Base-by-base conservation (phyloP, 2,797 vertebrate genomes). In the Remorina albescens region DNA sequence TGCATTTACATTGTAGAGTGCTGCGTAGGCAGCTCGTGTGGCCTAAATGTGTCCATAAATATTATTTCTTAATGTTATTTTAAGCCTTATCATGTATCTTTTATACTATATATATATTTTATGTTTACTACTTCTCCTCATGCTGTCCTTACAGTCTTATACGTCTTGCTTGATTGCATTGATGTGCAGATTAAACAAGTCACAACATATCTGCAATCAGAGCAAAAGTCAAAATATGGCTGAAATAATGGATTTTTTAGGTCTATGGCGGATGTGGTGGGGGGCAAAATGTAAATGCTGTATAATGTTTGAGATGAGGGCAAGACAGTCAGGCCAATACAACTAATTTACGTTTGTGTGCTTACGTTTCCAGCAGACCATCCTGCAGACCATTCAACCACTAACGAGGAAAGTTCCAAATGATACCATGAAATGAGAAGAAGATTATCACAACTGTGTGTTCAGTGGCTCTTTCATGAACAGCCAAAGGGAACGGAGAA, bases 41-140 rank as follows among this genome's bases (percentile, higher is more conserved):
- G 83, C 94, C 94, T 93, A 92, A 94, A 95, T 94, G 94, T 88
- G 93, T 95, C 93, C 86, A 90, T 87, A 90, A 90, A 91, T 82
- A 88, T 92, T 83, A 87, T 76, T 86, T 83, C 81, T 67, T 71
- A 42, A 72, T 68, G 83, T 82, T 86, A 86, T 91, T 91, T 89
- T 84, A 87, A 83, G 68, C 61, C 39, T 67, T 78, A 81, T 85
- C 78, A 12, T 77, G 62, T 65, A 86, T 87, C 73, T 77, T 69
- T 66, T 23, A 49, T 49, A 32, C 44, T 71, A 49, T 57, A 74
- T 57, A 74, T 73, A 67, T 56, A 50, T 69, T 62, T 70, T 41
- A 49, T 63, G 32, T 74, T 85, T 85, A 57, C 66, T 32, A 28
- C 74, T 73, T 59, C 50, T 76, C 64, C 4, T 89, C 67, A 49